Percentiles rank a stretch among this genome's conserved stretches.
Evolutionary conservation across 2,797 vertebrate genomes (phyloP).

Genomic region (Sebastes itinus): DNA sequence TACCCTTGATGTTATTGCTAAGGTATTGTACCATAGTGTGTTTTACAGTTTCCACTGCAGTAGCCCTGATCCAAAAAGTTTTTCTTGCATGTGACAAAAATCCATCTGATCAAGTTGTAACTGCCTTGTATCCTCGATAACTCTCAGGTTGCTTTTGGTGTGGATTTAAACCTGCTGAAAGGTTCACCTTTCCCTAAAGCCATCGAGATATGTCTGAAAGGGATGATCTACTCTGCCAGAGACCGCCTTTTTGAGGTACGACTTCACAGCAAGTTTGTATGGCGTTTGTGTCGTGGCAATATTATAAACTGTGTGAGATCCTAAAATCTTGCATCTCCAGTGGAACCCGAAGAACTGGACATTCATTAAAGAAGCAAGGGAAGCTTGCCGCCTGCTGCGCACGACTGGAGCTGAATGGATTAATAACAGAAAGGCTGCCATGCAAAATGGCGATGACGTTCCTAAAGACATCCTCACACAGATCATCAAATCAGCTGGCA

Average conservation of each 20-base stretch:
- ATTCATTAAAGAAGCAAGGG: conserved; percentile 79
- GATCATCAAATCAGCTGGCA: conserved; percentile 86
- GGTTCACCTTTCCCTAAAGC: conserved; percentile 82
- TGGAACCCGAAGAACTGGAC: conserved; percentile 81
- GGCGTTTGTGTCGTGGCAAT: rapidly evolving
- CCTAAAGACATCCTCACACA: conserved; percentile 90
- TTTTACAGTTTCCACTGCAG: background rate
- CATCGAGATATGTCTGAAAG: conserved; percentile 76
- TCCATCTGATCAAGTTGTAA: background rate
- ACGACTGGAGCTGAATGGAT: conserved; percentile 86
- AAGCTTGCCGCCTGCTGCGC: conserved; percentile 84
- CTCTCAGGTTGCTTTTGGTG: conserved; percentile 88
- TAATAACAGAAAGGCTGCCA: conserved; percentile 79
- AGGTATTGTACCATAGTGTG: conserved; percentile 74
- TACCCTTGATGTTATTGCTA: conserved; percentile 88
- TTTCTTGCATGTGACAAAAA: background rate
- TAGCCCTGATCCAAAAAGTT: background rate
- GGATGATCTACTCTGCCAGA: conserved; percentile 23
- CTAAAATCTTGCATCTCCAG: conserved; percentile 62
- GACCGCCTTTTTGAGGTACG: conserved; percentile 61
- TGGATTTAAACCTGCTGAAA: conserved; percentile 84
- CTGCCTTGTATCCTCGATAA: background rate
- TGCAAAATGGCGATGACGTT: conserved; percentile 81
- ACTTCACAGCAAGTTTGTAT: background rate
- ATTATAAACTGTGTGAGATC: background rate